phyloP scores from a whole-genome alignment of 1,140 invertebrate genomes.

The Lordiphosa clarofinis region DNA sequence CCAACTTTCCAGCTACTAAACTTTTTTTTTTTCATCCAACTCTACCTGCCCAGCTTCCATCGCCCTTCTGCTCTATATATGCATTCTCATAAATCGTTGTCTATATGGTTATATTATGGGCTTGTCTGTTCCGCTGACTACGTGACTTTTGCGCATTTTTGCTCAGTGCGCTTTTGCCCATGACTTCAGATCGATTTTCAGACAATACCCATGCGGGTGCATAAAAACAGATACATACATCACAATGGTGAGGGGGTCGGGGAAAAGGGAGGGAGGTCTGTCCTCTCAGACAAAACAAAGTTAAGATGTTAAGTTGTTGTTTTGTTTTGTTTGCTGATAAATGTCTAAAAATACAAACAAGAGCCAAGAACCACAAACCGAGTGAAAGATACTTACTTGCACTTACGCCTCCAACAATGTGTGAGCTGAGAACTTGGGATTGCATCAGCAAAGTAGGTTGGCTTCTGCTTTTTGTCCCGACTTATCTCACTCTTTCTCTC shows the following conservation, averaged over 20 bases:
- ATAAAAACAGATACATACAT: slow-evolving; percentile 46
- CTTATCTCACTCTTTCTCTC: not conserved
- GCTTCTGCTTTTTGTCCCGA: slow-evolving; percentile 1
- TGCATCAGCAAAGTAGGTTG: not conserved
- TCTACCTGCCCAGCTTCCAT: slow-evolving; percentile 22
- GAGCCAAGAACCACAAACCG: slow-evolving; percentile 22
- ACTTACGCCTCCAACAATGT: slow-evolving; percentile 1
- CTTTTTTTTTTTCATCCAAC: no score
- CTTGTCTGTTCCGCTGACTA: slow-evolving; percentile 61
- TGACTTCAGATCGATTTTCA: slow-evolving; percentile 65
- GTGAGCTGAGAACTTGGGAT: not conserved
- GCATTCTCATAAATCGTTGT: slow-evolving; percentile 48
- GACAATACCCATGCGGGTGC: slow-evolving; percentile 54
- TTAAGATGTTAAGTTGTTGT: slow-evolving; percentile 36
- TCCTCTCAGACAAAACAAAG: slow-evolving; percentile 50
- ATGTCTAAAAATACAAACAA: slow-evolving; percentile 66
- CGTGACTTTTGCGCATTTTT: slow-evolving; percentile 68
- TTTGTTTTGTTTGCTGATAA: slow-evolving; percentile 44
- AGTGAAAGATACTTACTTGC: slow-evolving; percentile 31
- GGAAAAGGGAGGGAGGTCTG: slow-evolving; percentile 18
- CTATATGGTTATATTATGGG: slow-evolving; percentile 38
- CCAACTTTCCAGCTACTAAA: no score
- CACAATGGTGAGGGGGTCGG: slow-evolving; percentile 10
- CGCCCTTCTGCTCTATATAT: slow-evolving; percentile 6
- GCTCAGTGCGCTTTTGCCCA: slow-evolving; percentile 18